Base-by-base conservation (phyloP, 1,140 invertebrate species). In the Zaprionus capensis region DNA sequence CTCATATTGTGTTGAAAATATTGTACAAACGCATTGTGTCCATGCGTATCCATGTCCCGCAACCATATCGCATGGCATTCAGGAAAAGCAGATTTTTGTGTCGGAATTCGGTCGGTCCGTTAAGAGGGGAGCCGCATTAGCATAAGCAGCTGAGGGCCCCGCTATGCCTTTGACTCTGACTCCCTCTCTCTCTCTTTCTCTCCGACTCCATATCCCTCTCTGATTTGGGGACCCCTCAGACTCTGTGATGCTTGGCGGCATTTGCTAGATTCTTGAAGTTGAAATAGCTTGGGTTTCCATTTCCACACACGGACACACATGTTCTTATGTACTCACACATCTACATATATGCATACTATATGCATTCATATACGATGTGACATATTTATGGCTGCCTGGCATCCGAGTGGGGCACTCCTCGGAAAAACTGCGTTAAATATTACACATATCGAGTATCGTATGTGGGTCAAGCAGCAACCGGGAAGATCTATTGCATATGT, bases 1-100 rank as follows among this genome's bases (percentile, higher is more conserved):
- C 55, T 85, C 70, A 90, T 85, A 85, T 85, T 88, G 84, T 88
- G 85, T 90, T 85, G 70, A 88, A 85, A 90, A 88, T 88, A 88
- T 90, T 88, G 84, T 81, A 73, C 71, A 56, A 76, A 71, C 51
- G 66, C 81, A 88, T 87, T 87, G 80, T 87, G 62, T 75, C 78
- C 81, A 59, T 51, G 58, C 64, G 64, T 76, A 73, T 77, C 63
- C 68, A 79, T 68, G 71, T 71, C 69, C 73, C 53, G 41, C 66
- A 72, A 28, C 65, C 78, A 85, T 87, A 87, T 87, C 84, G 65
- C 53, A 68, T 81, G 74, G 84, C 74, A 78, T 81, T 75, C 81
- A 65, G 79, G 73, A 81, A 74, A 78, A 74, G 69, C 64, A 41
- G 70, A 71, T 68, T 75, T 75, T 61, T 67, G 12, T 12, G 11